phyloP scores from a whole-genome alignment of 2,113 vertebrate species.

The Tychaedon coryphoeus region DNA sequence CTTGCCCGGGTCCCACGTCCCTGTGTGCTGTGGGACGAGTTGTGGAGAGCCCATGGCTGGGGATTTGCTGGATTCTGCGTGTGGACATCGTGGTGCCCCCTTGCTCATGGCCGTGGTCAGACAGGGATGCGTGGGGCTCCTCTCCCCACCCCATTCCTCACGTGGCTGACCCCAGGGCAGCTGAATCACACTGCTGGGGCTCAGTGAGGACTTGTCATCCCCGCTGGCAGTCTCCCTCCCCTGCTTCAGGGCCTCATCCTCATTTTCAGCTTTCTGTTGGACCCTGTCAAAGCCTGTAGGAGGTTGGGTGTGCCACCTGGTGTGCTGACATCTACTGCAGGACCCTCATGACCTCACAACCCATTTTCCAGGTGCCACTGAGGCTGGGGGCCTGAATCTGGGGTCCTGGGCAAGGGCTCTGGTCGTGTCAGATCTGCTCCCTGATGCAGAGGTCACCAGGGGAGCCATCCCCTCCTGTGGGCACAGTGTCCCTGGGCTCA shows the following conservation, averaged over 20 bases:
- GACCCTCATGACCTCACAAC: not conserved
- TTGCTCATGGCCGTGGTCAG: accelerated
- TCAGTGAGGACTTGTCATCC: not conserved
- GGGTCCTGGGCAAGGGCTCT: not conserved
- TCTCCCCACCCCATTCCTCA: not conserved
- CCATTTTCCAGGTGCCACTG: not conserved
- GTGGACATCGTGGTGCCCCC: accelerated
- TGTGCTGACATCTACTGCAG: not conserved
- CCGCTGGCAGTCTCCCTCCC: not conserved
- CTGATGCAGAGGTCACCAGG: not conserved
- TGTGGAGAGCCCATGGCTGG: accelerated
- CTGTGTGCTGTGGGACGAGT: not conserved
- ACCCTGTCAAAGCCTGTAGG: not conserved
- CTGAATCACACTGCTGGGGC: not conserved
- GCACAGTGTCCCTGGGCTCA: not conserved
- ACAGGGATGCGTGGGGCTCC: accelerated
- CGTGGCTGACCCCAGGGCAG: not conserved
- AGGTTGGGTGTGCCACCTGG: not conserved
- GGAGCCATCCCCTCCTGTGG: accelerated
- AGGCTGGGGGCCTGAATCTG: not conserved
- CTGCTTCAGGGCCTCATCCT: not conserved
- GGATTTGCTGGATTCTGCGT: not conserved
- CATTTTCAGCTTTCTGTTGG: not conserved
- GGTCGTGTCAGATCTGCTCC: accelerated
- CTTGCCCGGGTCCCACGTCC: not conserved